Evolutionary conservation across 2,797 vertebrate species (phyloP), one percentile per base, ranked within the genome.

Genomic region (Sylvia borin): DNA sequence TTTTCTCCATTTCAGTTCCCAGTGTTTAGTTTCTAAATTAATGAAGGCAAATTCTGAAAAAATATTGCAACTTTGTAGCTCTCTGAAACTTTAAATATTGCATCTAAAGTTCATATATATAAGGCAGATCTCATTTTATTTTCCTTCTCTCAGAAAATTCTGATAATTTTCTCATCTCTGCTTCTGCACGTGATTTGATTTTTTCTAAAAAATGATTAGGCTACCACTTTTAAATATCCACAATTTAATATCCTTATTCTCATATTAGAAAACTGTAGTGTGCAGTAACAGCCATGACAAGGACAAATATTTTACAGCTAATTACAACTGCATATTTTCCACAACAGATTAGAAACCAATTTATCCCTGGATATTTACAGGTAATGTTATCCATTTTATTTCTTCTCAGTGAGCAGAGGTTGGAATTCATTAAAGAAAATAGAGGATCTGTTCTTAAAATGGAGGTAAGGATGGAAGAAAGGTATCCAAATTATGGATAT

Each of bases 401-500:
- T 54, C 34, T 66, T 72, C 50, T 13, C 48, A 54, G 14, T 18
- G 9, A 76, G 19, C 8, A 50, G 7, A 54, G 9, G 12, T 32
- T 74, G 53, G 38, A 87, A 75, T 34, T 70, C 11, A 27, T 45
- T 68, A 65, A 51, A 65, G 36, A 60, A 75, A 85, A 50, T 1
- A 47, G 8, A 57, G 4, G 16, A 45, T 57, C 15, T 34, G 3
- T 6, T 31, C 10, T 74, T 20, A n/a, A 61, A 76, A 64, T 0
- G 8, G 25, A 68, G 10, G 51, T 48, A 65, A 61, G 22, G 40
- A 20, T 57, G 22, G 15, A 82, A 78, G 25, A 81, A 67, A 48
- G 0, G 0, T 2, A 55, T 13, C 26, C 15, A 80, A 84, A 62
- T 16, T 2, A 7, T 5, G 4, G n/a, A n/a, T n/a, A n/a, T 67